Evolutionary conservation across 2,113 vertebrate species (phyloP).

Genomic region (Oreocharis arfaki): DNA sequence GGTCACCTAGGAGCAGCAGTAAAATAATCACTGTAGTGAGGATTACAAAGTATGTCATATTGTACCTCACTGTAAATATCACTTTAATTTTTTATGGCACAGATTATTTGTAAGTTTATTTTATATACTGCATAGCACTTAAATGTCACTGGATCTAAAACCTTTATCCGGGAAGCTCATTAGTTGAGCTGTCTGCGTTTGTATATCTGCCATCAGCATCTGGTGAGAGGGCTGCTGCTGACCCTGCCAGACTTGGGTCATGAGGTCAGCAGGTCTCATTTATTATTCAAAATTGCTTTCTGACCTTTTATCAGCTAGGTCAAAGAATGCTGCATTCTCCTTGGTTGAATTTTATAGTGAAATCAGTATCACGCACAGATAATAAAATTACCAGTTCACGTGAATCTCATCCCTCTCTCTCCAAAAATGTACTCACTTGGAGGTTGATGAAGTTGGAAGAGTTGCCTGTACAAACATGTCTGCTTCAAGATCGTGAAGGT

Average conservation of each 20-base stretch:
- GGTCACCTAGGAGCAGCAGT: not conserved
- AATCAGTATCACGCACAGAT: conserved; percentile 57
- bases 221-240: conserved; percentile 73
- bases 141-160: conserved; percentile 39
- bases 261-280: conserved; percentile 81
- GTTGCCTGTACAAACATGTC: not conserved
- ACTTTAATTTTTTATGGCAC: conserved; percentile 16
- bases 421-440: not conserved
- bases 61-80: conserved; percentile 21
- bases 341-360: conserved; percentile 70
- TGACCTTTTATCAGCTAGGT: conserved; percentile 77
- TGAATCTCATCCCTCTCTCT: not conserved
- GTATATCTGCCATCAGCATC: conserved; percentile 76
- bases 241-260: conserved; percentile 77
- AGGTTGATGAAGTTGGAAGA: not conserved
- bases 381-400: conserved; percentile 49
- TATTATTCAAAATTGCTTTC: conserved; percentile 84
- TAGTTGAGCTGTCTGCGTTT: conserved; percentile 66
- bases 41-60: not conserved
- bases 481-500: not conserved
- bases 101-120: conserved; percentile 40
- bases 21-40: not conserved
- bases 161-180: conserved; percentile 65
- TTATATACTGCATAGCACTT: conserved; percentile 1
- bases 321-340: conserved; percentile 68